A percentile compares a stretch with the other conserved stretches of the same genome.
These are phyloP conservation scores for Hippocampus zosterae DNA, from an alignment of 2,113 vertebrate species.

Conservation along the genomic window DNA sequence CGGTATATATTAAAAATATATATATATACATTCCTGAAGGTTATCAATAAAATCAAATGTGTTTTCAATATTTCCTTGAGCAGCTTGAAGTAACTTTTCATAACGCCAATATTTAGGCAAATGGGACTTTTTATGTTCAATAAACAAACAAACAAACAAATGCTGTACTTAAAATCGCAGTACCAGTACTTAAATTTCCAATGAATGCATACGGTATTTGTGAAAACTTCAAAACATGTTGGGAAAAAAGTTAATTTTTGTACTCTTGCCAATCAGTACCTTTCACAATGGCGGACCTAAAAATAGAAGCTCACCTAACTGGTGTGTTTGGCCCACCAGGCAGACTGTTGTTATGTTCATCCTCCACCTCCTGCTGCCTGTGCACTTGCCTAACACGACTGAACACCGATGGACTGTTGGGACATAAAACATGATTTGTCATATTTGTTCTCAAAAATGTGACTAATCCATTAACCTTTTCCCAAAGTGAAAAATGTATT, in stretches of 20 bases:
- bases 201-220: too few species aligned
- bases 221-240: too few species aligned
- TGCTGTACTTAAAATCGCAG: too few species aligned
- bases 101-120: too few species aligned
- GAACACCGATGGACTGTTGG: slow-evolving; percentile 77
- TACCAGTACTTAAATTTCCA: too few species aligned
- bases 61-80: too few species aligned
- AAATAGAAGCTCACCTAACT: slow-evolving; percentile 66
- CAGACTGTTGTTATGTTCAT: slow-evolving; percentile 45
- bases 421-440: background rate
- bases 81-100: too few species aligned
- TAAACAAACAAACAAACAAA: too few species aligned
- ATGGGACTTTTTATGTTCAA: too few species aligned
- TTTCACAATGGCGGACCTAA: background rate
- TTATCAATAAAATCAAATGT: too few species aligned
- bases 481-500: background rate
- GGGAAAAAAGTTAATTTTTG: background rate
- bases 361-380: slow-evolving; percentile 68
- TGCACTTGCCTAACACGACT: slow-evolving; percentile 80
- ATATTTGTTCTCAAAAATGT: background rate
- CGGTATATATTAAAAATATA: too few species aligned
- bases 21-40: too few species aligned
- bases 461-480: background rate
- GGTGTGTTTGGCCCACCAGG: slow-evolving; percentile 10
- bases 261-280: background rate